A percentile compares a stretch with the other conserved stretches of the same genome.
These are phyloP conservation scores for Steatornis caripensis DNA, from an alignment of 2,113 vertebrate genomes.

Conservation along the genomic window DNA sequence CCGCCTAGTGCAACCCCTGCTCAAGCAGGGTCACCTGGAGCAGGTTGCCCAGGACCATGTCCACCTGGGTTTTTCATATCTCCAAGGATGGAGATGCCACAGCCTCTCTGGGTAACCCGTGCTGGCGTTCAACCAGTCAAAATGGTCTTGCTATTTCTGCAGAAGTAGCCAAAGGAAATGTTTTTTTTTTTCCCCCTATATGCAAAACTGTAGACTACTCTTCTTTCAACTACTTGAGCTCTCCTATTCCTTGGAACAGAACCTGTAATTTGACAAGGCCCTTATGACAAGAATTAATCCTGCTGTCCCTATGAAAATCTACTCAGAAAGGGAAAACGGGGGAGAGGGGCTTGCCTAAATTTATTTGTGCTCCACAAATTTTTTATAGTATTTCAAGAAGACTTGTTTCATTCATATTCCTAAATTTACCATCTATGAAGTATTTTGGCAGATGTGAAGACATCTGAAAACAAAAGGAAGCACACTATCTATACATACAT, in stretches of 20 bases:
- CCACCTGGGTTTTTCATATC: not conserved
- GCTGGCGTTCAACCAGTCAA: not conserved
- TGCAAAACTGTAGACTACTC: not conserved
- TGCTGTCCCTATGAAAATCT: not conserved
- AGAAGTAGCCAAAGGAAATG: not conserved
- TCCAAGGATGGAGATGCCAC: not conserved
- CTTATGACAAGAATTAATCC: not conserved
- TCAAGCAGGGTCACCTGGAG: not conserved
- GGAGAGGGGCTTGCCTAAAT: not conserved
- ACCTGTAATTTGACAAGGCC: not conserved
- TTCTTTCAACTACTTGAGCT: not conserved
- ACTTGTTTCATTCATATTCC: not conserved
- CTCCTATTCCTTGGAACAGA: not conserved
- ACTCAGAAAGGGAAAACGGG: not conserved
- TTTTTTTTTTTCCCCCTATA: not conserved
- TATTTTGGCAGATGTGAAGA: not conserved
- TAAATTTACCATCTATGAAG: not conserved
- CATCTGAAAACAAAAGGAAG: not conserved
- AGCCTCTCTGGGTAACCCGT: not conserved
- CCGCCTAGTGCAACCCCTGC: not conserved
- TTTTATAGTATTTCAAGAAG: not conserved
- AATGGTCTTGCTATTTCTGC: not conserved
- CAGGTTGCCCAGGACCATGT: not conserved
- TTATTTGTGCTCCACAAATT: not conserved
- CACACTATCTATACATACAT: accelerated